Base-by-base conservation (phyloP, 2,888 invertebrate genomes). In the Heliconius sara region DNA sequence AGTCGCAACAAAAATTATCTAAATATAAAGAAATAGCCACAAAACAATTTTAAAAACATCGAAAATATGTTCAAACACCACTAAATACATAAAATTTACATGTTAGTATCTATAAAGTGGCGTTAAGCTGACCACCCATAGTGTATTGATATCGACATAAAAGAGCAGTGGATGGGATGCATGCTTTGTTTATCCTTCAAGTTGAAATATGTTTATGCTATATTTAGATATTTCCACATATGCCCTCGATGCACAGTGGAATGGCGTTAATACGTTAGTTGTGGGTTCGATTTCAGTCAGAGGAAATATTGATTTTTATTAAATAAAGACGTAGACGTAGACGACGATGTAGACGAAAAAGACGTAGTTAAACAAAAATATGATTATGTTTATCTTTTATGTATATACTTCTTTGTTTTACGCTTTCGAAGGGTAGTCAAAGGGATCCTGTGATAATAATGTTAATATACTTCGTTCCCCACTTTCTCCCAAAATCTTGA, bases 91-190 rank as follows among this genome's bases (percentile, higher is more conserved):
- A 13, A 39, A 39, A 70, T 25, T 43, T 7, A 25, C 16, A 43
- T 70, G 43, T 70, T 70, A 70, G 43, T 43, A 16, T 25, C 7
- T 70, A 3, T 70, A 70, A 47, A 70, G 70, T 43, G 70, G 43
- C 16, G 25, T 39, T 70, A 47, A 70, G 16, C 25, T 70, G 70
- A 43, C 70, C 70, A 70, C 70, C 70, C 70, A 47, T 47, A 43
- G 70, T 25, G 43, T 70, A 70, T 43, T 43, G 70, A 43, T 43
- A 43, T 70, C 25, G 70, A 70, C 70, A 70, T 70, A 70, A 70
- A 70, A 70, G 70, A 70, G 43, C 43, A 25, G n/a, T 43, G 25
- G 70, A 70, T 25, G 25, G 27, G 70, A 70, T 70, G 43, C 70
- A 70, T 43, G 25, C 43, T 6, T 7, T 43, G 70, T 70, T 70